Evolutionary conservation across 2,113 vertebrate species (phyloP), one percentile per base, ranked within the genome.

Genomic region (Chionomys nivalis): DNA sequence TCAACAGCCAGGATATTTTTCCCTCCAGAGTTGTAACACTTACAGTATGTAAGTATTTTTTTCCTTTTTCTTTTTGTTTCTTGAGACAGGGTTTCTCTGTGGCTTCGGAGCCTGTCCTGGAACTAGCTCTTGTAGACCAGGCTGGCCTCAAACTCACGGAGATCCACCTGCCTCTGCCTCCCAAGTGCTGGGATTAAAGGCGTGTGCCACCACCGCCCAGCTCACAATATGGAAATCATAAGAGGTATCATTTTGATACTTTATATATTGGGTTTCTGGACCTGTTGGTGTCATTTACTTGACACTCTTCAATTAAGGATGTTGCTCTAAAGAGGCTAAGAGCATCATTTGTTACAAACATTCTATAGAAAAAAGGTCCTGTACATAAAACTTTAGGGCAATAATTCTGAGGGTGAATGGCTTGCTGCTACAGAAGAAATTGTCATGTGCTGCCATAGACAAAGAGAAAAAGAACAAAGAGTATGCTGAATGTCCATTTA

Each of bases 321-420:
- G 96, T 95, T 89, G 96, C 93, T 97, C 97, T 98, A 98, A 98
- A 98, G 96, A 97, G 91, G 87, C 96, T 75, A 42, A 91, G 83
- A 85, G 82, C 42, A 94, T 83, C 63, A 90, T 55, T 21, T 89
- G 31, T 83, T 97, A 42, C 31, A 93, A 87, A 87, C 13, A 93
- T 78, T 91, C 26, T 91, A 65, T 58, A 87, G 33, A 24, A 95
- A 61, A 95, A 78, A 36, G 47, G 9, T 93, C 31, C 39, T 91
- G 63, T 28, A 89, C 36, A 68, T 63, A 90, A 76, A 5, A n/a
- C 47, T 94, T 89, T 42, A 79, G 14, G 28, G 36, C 75, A 93
- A 93, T 83, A 89, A 42, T 68, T 95, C 79, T 92, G 23, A 85
- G 61, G 65, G 90, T 90, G 42, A 91, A 75, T 61, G 42, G 17